Conservation (phyloP, 2,113 vertebrate genomes). For the Charina bottae region DNA sequence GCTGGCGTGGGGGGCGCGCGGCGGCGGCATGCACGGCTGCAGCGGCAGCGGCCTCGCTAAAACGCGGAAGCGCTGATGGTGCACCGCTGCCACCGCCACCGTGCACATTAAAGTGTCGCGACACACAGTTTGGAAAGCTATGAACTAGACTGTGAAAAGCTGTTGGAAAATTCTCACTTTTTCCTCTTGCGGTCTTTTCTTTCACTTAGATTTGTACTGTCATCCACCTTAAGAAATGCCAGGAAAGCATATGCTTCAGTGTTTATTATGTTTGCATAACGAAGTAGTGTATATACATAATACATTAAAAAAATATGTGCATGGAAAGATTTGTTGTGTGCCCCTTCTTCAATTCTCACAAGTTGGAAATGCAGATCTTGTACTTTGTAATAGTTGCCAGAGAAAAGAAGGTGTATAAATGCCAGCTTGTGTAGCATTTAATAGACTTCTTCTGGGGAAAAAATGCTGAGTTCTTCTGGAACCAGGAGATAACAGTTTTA, state of each 20-base stretch:
- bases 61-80: no score
- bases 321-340: constrained; percentile 54
- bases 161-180: background rate
- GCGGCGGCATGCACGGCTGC: no score
- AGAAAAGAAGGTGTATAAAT: background rate
- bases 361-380: constrained; percentile 56
- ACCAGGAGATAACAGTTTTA: background rate
- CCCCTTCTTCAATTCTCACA: constrained; percentile 55
- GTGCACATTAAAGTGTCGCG: no score
- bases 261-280: constrained; percentile 80
- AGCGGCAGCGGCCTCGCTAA: no score
- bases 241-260: constrained; percentile 78
- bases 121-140: no score
- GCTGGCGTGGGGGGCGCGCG: no score
- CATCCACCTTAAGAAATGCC: constrained; percentile 67
- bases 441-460: background rate
- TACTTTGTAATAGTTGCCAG: constrained; percentile 23
- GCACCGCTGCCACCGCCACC: no score
- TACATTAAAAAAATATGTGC: constrained; percentile 71
- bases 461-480: constrained; percentile 18
- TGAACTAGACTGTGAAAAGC: constrained; percentile 26
- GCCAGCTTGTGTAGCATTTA: constrained; percentile 22
- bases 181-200: constrained; percentile 42
- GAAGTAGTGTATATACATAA: constrained; percentile 86
- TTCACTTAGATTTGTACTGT: constrained; percentile 68